These are phyloP conservation scores for Apodemus sylvaticus DNA, from an alignment of 2,113 vertebrate genomes.

Conservation along the genomic window DNA sequence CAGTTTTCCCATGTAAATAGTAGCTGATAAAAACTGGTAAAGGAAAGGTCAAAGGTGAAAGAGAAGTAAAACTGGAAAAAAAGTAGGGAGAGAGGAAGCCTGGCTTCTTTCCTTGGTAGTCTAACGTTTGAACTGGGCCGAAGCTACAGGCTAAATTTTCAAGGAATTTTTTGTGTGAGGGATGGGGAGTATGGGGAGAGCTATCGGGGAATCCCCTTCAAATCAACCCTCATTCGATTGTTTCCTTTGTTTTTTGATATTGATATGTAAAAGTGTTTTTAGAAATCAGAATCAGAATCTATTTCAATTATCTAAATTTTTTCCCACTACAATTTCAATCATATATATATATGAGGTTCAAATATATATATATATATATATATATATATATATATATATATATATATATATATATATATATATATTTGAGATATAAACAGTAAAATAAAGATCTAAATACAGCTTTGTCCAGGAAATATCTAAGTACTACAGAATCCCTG, in stretches of 20 bases:
- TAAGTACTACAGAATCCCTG: not conserved
- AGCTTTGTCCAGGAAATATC: not conserved
- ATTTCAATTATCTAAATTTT: not conserved
- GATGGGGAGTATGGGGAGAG: no score
- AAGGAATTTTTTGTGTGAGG: no score
- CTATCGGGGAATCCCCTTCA: conserved; percentile 14
- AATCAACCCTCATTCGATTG: not conserved
- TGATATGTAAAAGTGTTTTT: conserved; percentile 14
- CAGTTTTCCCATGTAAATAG: not conserved
- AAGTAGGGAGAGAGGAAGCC: not conserved
- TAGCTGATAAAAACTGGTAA: not conserved
- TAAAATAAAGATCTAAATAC: conserved; percentile 10
- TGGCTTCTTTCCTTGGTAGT: conserved; percentile 10
- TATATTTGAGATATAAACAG: not conserved
- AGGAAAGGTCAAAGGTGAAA: not conserved
- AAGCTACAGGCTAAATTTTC: not conserved
- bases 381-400: no score
- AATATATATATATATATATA: no score
- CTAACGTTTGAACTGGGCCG: not conserved
- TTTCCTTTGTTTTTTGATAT: not conserved
- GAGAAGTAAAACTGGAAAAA: not conserved
- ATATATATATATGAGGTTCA: not conserved
- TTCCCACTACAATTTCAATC: not conserved
- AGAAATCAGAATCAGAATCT: conserved; percentile 8
- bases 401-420: not conserved